These are phyloP conservation scores for Aphelenchoides avenae DNA, from an alignment of 1,140 invertebrate species.

Conservation along the genomic window DNA sequence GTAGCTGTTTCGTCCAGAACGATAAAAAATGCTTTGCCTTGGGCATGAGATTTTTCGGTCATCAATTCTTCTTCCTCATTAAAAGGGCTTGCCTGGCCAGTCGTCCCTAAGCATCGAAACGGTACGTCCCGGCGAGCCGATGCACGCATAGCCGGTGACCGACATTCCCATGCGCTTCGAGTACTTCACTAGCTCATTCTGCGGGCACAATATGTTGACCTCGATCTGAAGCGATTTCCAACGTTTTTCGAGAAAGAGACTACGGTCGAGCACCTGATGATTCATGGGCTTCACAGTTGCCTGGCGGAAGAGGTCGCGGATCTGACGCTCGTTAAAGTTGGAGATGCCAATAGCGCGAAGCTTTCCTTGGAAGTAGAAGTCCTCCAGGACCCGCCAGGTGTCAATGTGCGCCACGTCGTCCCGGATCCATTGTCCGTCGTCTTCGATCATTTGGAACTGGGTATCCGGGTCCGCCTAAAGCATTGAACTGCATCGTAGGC, in stretches of 20 bases:
- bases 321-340: conserved; percentile 67
- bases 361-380: conserved; percentile 56
- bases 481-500: too few relatives aligned
- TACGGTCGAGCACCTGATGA: conserved; percentile 12
- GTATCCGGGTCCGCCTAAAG: not conserved
- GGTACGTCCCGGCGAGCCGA: conserved; percentile 47
- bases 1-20: too few relatives aligned
- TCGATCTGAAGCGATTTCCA: conserved; percentile 34
- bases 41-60: too few relatives aligned
- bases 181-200: conserved; percentile 35
- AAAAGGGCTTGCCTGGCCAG: not conserved
- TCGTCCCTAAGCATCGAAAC: not conserved
- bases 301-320: conserved; percentile 63
- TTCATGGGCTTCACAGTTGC: conserved; percentile 37
- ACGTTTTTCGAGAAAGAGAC: not conserved
- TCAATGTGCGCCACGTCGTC: conserved; percentile 25
- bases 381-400: conserved; percentile 56
- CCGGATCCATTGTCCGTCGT: conserved; percentile 31
- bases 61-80: too few relatives aligned
- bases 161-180: conserved; percentile 39
- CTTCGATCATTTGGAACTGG: conserved; percentile 12
- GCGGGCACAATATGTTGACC: conserved; percentile 37
- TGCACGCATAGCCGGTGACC: conserved; percentile 37
- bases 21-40: too few relatives aligned
- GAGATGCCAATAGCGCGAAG: conserved; percentile 61